A percentile compares a stretch with the other conserved stretches of the same genome.
phyloP scores from a whole-genome alignment of 2,797 vertebrate species.

The Alca torda region DNA sequence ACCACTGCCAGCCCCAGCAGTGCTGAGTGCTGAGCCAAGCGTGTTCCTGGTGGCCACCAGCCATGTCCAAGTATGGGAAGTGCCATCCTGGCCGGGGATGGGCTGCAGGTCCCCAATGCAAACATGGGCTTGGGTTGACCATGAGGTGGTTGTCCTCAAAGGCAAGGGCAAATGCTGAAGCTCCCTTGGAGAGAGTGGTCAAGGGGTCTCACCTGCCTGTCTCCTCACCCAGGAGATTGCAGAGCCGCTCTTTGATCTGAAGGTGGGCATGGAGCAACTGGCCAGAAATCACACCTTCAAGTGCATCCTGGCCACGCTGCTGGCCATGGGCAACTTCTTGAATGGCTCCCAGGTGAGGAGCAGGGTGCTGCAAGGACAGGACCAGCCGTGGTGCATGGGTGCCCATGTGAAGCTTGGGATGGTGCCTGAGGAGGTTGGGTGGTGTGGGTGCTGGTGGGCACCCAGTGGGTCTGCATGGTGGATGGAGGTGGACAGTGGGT shows the following conservation, averaged over 20 bases:
- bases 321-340: constrained; percentile 96
- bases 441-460: neutral
- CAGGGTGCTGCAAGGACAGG: neutral
- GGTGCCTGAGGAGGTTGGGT: neutral
- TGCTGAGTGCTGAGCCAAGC: neutral
- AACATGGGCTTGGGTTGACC: neutral
- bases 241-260: constrained; percentile 94
- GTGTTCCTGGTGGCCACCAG: neutral
- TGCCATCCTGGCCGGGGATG: neutral
- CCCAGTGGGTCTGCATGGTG: neutral
- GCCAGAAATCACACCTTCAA: constrained; percentile 91
- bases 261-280: constrained; percentile 94
- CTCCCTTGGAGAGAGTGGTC: neutral
- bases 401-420: neutral
- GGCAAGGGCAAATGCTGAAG: neutral
- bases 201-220: neutral
- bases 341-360: constrained; percentile 88
- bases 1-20: neutral
- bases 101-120: neutral
- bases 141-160: neutral
- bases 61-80: neutral
- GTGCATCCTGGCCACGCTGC: constrained; percentile 88
- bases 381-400: neutral
- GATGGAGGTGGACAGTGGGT: neutral
- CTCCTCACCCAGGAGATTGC: constrained; percentile 85